These are phyloP conservation scores for Ptyas mucosa DNA, from an alignment of 2,113 vertebrate genomes.

Conservation along the genomic window DNA sequence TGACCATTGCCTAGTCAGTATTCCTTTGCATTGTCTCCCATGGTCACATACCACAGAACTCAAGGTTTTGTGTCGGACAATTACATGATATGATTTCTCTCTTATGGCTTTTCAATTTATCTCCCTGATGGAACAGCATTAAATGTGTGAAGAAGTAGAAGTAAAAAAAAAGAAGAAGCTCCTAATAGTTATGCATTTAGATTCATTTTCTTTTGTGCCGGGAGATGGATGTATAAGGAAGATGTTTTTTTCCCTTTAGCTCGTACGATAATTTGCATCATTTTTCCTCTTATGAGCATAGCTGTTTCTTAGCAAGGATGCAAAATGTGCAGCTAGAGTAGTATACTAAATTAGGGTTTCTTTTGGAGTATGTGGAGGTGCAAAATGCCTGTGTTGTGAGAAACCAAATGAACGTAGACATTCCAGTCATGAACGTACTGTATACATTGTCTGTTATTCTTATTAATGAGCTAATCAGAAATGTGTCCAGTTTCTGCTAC, in stretches of 20 bases:
- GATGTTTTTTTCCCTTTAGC: slow-evolving; percentile 32
- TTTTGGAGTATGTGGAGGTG: background rate
- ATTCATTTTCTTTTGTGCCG: background rate
- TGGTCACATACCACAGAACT: background rate
- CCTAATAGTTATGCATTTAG: slow-evolving; percentile 12
- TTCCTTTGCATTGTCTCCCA: background rate
- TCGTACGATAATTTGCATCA: slow-evolving; percentile 18
- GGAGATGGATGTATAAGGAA: no score
- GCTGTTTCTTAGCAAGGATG: slow-evolving; percentile 7
- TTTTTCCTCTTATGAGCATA: background rate
- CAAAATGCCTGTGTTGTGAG: background rate
- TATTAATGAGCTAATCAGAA: slow-evolving; percentile 15
- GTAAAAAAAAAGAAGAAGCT: background rate
- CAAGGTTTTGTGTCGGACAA: slow-evolving; percentile 18
- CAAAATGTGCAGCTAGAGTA: background rate
- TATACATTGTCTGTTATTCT: slow-evolving; percentile 6
- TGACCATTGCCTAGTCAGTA: background rate
- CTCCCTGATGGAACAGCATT: background rate
- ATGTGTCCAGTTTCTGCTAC: background rate
- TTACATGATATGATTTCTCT: slow-evolving; percentile 27
- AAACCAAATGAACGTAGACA: background rate
- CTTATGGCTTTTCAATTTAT: slow-evolving; percentile 11
- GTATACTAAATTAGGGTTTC: slow-evolving; percentile 26
- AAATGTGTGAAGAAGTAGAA: slow-evolving; percentile 19
- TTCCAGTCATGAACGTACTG: slow-evolving; percentile 3